Evolutionary conservation across 1,140 invertebrate species (phyloP), one percentile per base, ranked within the genome.

Genomic region (Frieseomelitta varia): DNA sequence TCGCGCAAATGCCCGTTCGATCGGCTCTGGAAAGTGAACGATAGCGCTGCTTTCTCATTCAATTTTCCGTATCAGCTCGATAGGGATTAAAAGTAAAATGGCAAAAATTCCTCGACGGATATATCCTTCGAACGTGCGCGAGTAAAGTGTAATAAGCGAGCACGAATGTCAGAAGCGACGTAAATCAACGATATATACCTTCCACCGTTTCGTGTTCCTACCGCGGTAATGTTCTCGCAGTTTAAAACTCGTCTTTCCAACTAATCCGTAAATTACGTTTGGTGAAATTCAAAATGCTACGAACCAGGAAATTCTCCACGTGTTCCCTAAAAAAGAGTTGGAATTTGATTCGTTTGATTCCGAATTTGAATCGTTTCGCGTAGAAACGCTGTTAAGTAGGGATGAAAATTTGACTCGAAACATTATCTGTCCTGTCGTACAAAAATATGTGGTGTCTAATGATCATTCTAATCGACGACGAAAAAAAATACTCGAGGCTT

Each of bases 21-120:
- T 55, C 30, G 34, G 55, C n/a, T 65, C 47, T 75, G 72, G 80
- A 82, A 82, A 82, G 80, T 76, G 39, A 17, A 34, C 21, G 39
- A 75, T 67, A 74, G 14, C 12, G 21, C 21, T 55, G 30, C 79
- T 75, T 76, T 82, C 80, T 55, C 61, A n/a, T 47, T 27, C 51
- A 24, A 68, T 61, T 76, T 76, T 76, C 72, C 4, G 72, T 65
- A 12, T 21, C 71, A 30, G 34, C 27, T 61, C 21, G 10, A 15
- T 56, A 74, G 53, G n/a, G 24, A 34, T 51, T 19, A 71, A 47
- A 30, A 74, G 21, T 15, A 14, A 30, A 34, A 53, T 34, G 6
- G 58, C 47, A 75, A 80, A 81, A 74, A 17, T 15, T 56, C 65
- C 24, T 47, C 24, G 24, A 21, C 19, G 34, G n/a, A 21, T 34